Percentiles rank a stretch among this genome's conserved stretches.
These are phyloP conservation scores for Schizopygopsis malacanthus DNA, from an alignment of 2,797 vertebrate species.

Conservation along the genomic window DNA sequence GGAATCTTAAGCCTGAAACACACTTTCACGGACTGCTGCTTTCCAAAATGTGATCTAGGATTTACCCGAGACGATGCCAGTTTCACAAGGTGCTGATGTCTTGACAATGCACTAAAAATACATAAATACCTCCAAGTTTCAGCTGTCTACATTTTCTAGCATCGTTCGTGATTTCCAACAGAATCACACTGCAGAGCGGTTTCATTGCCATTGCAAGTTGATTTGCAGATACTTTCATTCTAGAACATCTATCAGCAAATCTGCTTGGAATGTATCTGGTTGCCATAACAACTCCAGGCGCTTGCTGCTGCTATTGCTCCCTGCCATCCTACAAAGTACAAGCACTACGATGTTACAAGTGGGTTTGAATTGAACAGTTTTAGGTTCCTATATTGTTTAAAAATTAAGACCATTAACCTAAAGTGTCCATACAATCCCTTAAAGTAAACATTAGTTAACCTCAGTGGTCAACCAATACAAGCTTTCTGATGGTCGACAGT, in stretches of 20 bases:
- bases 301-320: constrained; percentile 5
- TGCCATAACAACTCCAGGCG: constrained; percentile 22
- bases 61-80: background rate
- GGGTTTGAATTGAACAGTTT: background rate
- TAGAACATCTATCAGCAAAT: constrained; percentile 30
- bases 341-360: background rate
- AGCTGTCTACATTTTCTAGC: background rate
- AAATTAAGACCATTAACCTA: background rate
- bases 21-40: background rate
- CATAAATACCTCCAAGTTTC: background rate
- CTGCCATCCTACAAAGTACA: background rate
- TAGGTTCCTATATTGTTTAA: background rate
- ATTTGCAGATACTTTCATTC: constrained; percentile 8
- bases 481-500: too few relatives aligned
- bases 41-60: constrained; percentile 30
- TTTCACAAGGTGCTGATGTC: constrained; percentile 1
- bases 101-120: constrained; percentile 16
- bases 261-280: constrained; percentile 24
- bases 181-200: background rate
- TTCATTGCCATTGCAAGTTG: constrained; percentile 8
- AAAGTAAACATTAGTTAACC: background rate
- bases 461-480: too few relatives aligned
- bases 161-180: background rate
- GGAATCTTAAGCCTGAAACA: constrained; percentile 8
- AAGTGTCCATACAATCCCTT: background rate